Percentiles rank a stretch among this genome's conserved stretches.
These are phyloP conservation scores for Brachyhypopomus occidentalis DNA, from an alignment of 2,113 vertebrate species.

Conservation along the genomic window DNA sequence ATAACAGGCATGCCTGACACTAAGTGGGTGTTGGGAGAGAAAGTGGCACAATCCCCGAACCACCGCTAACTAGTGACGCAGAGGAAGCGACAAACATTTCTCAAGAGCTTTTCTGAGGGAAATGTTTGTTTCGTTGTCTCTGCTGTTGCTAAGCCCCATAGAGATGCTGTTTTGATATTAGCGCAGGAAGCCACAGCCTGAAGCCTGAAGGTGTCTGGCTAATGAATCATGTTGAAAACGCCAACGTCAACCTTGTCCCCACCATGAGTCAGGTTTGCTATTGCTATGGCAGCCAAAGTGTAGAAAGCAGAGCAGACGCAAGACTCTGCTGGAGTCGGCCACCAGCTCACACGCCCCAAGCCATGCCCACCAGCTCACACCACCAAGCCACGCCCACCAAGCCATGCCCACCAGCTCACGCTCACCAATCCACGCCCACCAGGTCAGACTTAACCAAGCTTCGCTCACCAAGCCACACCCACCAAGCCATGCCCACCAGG, in stretches of 20 bases:
- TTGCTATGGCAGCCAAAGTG: not conserved
- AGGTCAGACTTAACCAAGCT: no score
- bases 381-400: no score
- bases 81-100: slow-evolving; percentile 11
- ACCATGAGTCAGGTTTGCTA: not conserved
- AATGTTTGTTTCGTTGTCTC: not conserved
- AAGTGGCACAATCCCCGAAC: slow-evolving; percentile 30
- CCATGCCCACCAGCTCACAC: no score
- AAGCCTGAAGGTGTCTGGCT: not conserved
- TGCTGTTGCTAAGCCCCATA: slow-evolving; percentile 60
- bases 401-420: no score
- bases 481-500: no score
- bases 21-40: slow-evolving; percentile 42
- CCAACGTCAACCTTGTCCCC: not conserved
- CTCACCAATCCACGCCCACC: no score
- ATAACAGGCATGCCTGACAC: slow-evolving; percentile 47
- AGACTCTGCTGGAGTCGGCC: not conserved
- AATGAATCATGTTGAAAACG: not conserved
- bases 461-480: no score
- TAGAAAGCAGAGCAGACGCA: not conserved
- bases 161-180: slow-evolving; percentile 46
- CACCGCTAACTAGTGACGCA: slow-evolving; percentile 20
- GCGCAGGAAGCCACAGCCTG: slow-evolving; percentile 46
- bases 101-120: not conserved
- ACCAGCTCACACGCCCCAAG: no score